Conservation (phyloP, 2,797 vertebrate genomes). For the Chromobotia macracanthus region DNA sequence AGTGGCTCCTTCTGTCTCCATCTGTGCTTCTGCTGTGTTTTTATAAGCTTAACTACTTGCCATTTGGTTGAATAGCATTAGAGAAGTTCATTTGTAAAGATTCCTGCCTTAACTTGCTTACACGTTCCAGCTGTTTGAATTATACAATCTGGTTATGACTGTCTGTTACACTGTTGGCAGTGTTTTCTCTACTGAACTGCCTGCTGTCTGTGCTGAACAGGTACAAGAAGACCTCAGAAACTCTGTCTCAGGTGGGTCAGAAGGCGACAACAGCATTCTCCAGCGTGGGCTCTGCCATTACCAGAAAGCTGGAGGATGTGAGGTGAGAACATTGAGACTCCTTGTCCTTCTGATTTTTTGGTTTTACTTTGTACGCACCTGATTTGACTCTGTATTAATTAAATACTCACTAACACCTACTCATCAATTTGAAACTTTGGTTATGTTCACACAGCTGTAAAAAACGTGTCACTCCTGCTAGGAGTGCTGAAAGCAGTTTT, state of each 20-base stretch:
- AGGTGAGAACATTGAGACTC: slow-evolving; percentile 78
- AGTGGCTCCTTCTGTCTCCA: slow-evolving; percentile 53
- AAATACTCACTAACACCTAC: neutral
- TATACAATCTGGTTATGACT: neutral
- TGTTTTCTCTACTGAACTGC: neutral
- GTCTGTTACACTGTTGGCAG: neutral
- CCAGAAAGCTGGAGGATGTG: slow-evolving; percentile 91
- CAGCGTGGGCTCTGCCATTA: slow-evolving; percentile 89
- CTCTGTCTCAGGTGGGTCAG: slow-evolving; percentile 88
- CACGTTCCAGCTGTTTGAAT: slow-evolving; percentile 27
- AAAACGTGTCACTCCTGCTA: neutral
- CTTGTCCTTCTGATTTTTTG: neutral
- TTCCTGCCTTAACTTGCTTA: neutral
- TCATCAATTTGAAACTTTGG: neutral
- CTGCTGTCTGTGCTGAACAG: slow-evolving; percentile 66
- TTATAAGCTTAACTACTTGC: neutral
- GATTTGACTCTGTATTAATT: slow-evolving; percentile 23
- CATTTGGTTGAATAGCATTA: slow-evolving; percentile 1
- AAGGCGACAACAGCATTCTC: slow-evolving; percentile 92
- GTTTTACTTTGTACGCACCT: slow-evolving; percentile 10
- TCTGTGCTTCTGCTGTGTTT: neutral
- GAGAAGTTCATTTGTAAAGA: slow-evolving; percentile 6
- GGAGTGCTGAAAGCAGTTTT: neutral
- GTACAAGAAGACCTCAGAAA: slow-evolving; percentile 94
- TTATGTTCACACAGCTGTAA: slow-evolving; percentile 4